Evolutionary conservation across 2,113 vertebrate species (phyloP), one percentile per base, ranked within the genome.

Genomic region (Dolichotis patagonum): DNA sequence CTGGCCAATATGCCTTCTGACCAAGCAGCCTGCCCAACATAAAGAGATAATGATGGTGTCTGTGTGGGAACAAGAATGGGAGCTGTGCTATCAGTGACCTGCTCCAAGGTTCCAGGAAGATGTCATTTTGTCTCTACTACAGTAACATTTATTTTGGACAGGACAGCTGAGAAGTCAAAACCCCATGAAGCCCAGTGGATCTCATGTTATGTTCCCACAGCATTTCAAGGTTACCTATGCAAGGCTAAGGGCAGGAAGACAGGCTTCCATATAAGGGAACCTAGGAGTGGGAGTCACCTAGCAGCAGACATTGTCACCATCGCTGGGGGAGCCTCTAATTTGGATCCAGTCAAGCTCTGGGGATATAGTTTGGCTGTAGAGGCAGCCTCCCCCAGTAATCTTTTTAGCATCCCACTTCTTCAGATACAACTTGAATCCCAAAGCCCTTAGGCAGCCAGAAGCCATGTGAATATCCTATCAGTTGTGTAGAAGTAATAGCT

Each of bases 391-490:
- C 82, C 94, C 60, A n/a, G 1, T 98, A 97, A 97, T 98, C 96
- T 96, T 90, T 98, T 97, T 96, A 98, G 95, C 97, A 98, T 97
- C 93, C 90, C 22, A 54, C 88, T 94, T 86, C 92, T 94, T 97
- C 97, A 97, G 91, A 97, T 91, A 88, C 83, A 91, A 14, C 62
- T 49, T 90, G 52, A 92, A 97, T 81, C 62, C 96, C 65, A 90
- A 96, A 97, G 93, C 91, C 90, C 85, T 83, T 43, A 7, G 89
- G 92, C 7, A 92, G 78, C 91, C 92, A 91, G 82, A 97, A 98
- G 97, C 97, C 98, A 98, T 98, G 96, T 98, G 97, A 98, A 96
- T 97, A 98, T 97, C 97, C 96, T 90, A 97, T 98, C 97, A 98
- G 95, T 88, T 93, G 6, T 13, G 93, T 77, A 93, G 88, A 98